phyloP scores from a whole-genome alignment of 92 coral and sea anemone genomes.

The Porites divaricata region DNA sequence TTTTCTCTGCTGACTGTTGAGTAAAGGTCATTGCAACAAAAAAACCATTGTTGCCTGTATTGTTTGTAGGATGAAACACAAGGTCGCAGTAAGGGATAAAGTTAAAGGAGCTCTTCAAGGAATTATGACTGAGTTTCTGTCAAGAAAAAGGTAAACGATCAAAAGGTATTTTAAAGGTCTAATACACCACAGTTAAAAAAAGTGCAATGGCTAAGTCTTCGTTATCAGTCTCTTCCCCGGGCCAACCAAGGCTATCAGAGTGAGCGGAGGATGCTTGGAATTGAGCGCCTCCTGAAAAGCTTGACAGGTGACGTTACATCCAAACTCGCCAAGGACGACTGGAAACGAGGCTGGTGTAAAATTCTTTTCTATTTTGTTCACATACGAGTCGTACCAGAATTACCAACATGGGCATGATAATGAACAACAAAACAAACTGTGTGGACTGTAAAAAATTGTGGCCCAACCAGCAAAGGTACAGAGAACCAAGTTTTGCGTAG shows the following conservation, averaged over 20 bases:
- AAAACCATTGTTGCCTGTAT: neutral
- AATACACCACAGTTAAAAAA: neutral
- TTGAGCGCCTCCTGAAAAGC: too few relatives aligned
- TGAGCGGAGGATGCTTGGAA: too few relatives aligned
- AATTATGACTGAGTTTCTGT: slow-evolving; percentile 9
- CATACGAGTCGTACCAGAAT: neutral
- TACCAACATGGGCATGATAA: neutral
- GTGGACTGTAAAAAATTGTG: too few relatives aligned
- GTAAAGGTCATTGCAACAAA: slow-evolving; percentile 8
- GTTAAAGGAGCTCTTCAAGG: slow-evolving; percentile 25
- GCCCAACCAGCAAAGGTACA: too few relatives aligned
- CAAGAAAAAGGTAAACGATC: neutral
- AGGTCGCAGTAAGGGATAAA: neutral
- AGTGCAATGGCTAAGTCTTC: too few relatives aligned
- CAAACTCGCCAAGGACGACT: too few relatives aligned
- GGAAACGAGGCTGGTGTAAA: too few relatives aligned
- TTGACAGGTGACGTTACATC: too few relatives aligned
- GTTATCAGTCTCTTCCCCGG: too few relatives aligned
- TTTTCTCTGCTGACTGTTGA: neutral
- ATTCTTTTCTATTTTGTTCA: too few relatives aligned
- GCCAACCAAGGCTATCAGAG: too few relatives aligned
- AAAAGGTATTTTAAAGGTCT: neutral
- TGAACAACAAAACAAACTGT: neutral
- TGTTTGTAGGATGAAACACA: neutral
- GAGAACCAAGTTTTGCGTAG: too few relatives aligned